These are phyloP conservation scores for Oreochromis tanganicae DNA, from an alignment of 2,113 vertebrate genomes.

Conservation along the genomic window DNA sequence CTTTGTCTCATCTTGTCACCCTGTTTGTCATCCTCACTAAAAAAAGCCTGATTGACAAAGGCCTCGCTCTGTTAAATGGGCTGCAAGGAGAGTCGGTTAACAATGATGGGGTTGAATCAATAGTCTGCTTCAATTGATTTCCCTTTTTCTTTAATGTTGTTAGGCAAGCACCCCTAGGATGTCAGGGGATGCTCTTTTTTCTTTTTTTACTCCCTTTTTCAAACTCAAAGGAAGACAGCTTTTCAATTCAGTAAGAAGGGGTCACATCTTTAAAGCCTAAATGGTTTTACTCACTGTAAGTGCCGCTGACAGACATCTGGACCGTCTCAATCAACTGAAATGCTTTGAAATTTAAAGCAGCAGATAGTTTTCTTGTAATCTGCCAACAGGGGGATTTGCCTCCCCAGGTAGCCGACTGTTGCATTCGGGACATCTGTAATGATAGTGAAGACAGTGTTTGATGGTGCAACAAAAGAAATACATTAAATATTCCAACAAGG, in stretches of 20 bases:
- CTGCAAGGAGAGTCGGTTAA: constrained; percentile 35
- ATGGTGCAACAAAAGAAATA: constrained; percentile 43
- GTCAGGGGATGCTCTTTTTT: neutral
- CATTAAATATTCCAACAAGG: constrained; percentile 61
- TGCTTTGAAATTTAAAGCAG: constrained; percentile 20
- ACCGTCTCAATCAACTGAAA: constrained; percentile 3
- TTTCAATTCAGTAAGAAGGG: constrained; percentile 26
- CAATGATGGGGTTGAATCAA: constrained; percentile 41
- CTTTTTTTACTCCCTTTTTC: neutral
- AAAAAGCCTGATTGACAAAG: constrained; percentile 21
- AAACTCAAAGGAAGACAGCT: constrained; percentile 27
- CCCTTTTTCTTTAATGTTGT: constrained; percentile 37
- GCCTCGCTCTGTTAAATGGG: constrained; percentile 42
- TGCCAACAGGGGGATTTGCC: constrained; percentile 6
- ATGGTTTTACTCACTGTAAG: neutral
- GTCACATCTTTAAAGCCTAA: constrained; percentile 21
- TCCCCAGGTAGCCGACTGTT: constrained; percentile 10
- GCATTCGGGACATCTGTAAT: constrained; percentile 35
- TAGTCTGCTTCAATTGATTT: constrained; percentile 47
- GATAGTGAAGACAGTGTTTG: constrained; percentile 41
- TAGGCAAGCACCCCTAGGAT: constrained; percentile 9
- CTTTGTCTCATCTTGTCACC: constrained; percentile 27
- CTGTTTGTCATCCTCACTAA: constrained; percentile 18
- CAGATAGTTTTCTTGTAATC: neutral
- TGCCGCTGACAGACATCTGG: neutral